Evolutionary conservation across 2,888 invertebrate genomes (phyloP), one percentile per base, ranked within the genome.

Genomic region (Andrena marginata): DNA sequence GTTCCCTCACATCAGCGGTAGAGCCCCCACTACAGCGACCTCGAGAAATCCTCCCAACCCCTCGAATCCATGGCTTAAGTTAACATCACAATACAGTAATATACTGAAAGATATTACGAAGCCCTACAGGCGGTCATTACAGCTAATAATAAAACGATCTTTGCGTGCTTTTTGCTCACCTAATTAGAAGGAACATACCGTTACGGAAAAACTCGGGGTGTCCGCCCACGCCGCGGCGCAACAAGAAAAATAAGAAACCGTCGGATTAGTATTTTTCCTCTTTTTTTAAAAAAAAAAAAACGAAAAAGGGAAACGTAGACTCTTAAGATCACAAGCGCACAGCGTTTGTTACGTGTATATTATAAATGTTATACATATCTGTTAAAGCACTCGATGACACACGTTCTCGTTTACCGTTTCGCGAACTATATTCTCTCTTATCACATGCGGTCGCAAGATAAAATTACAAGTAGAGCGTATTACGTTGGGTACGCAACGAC

Each of bases 21-120:
- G 85, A 85, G 91, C 88, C 87, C 89, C 88, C 88, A 89, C 93
- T 91, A 92, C 93, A 94, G 92, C 93, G 93, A 94, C 93, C 93
- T 93, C 94, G 92, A 91, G 88, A 80, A 89, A 91, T 85, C 89
- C 92, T 91, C 89, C 91, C 90, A 89, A 42, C 62, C 89, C 91
- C 90, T 90, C 91, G 90, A 42, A 88, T 92, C 86, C 93, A 91
- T 91, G 90, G 91, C 93, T 94, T 94, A 94, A 92, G 91, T 93
- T 93, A 94, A 93, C 93, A 94, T 94, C 94, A 93, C 94, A 94
- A 94, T 94, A 92, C 90, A 93, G 92, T 92, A 93, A 92, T 91
- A 92, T 91, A 92, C 90, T 90, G 91, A 92, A 92, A 84, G 92
- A 81, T 71, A 86, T 87, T 78, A 72, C 74, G 81, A 82, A 80